Base-by-base conservation (phyloP, 2,888 invertebrate genomes). In the Microplitis deprimator region DNA sequence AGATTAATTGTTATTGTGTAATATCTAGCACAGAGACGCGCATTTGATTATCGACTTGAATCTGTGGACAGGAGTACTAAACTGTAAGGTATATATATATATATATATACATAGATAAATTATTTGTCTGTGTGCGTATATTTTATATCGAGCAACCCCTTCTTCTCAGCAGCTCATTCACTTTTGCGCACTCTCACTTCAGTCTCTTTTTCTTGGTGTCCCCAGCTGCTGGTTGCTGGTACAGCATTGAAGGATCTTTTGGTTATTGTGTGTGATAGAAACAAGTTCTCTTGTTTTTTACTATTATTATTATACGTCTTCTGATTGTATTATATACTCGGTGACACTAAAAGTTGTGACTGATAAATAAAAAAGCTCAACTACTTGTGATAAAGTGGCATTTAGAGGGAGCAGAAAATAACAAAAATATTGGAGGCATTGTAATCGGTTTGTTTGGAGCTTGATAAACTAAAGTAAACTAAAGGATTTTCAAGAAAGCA, bases 31-130 rank as follows among this genome's bases (percentile, higher is more conserved):
- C 50, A 5, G 50, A 50, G 50, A 50, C 50, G 50, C 50, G 13
- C 50, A 50, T 50, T 50, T 50, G 6, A 65, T 65, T 80, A 80
- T 80, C 75, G 80, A 80, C 78, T 79, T 72, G 72, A 77, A 59
- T 77, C 77, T 61, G 73, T 74, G 61, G 72, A 70, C 72, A 69
- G 50, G 13, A 77, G 50, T 71, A 71, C 60, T 61, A 70, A 78
- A 75, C 71, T 65, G 38, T 67, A 39, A 76, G 68, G 72, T 50
- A 76, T 68, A 78, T 72, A 60, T 70, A 70, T 50, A 73, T 69
- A 73, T 40, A 75, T 70, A 70, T 64, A 69, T 38, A 61, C 20
- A 41, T 29, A 68, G 29, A 38, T 40, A 60, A 16, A 65, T 41
- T 17, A 50, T 38, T 50, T 68, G 65, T 60, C 16, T 70, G n/a